These are phyloP conservation scores for Plectus sambesii DNA, from an alignment of 1,140 invertebrate genomes.

Conservation along the genomic window DNA sequence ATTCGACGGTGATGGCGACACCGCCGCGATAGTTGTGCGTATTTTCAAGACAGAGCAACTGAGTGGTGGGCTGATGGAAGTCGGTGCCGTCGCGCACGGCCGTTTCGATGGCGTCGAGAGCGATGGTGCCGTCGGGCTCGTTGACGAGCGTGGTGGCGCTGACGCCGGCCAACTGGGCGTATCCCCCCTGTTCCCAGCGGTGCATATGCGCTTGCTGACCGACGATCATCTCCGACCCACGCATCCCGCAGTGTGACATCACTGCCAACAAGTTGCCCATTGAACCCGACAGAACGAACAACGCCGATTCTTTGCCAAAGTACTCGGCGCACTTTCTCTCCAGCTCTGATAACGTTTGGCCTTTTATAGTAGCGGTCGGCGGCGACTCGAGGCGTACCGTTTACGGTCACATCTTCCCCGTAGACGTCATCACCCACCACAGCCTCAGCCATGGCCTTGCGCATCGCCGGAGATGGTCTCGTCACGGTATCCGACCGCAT, in stretches of 20 bases:
- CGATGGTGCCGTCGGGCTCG: constrained; percentile 71
- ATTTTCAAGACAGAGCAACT: constrained; percentile 74
- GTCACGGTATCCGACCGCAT: constrained; percentile 63
- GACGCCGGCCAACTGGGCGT: constrained; percentile 63
- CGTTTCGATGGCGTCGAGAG: constrained; percentile 57
- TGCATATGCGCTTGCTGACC: constrained; percentile 70
- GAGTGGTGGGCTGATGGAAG: constrained; percentile 66
- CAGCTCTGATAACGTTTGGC: constrained; percentile 56
- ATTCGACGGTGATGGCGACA: constrained; percentile 64
- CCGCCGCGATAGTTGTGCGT: constrained; percentile 81
- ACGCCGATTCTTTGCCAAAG: constrained; percentile 72
- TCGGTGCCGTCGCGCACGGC: constrained; percentile 56
- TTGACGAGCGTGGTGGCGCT: constrained; percentile 62
- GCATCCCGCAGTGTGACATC: constrained; percentile 72
- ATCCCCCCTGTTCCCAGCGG: constrained; percentile 69
- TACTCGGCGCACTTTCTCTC: constrained; percentile 63
- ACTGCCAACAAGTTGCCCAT: constrained; percentile 91
- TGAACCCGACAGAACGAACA: constrained; percentile 80
- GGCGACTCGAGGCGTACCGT: constrained; percentile 47
- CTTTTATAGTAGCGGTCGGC: not conserved
- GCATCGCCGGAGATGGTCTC: constrained; percentile 68
- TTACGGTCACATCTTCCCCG: constrained; percentile 79
- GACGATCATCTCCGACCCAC: constrained; percentile 71
- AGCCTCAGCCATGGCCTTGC: constrained; percentile 69
- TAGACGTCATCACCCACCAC: constrained; percentile 83